Percentiles rank a stretch among this genome's conserved stretches.
Conservation (phyloP, 2,888 invertebrate genomes). For the Andrena bucephala region DNA sequence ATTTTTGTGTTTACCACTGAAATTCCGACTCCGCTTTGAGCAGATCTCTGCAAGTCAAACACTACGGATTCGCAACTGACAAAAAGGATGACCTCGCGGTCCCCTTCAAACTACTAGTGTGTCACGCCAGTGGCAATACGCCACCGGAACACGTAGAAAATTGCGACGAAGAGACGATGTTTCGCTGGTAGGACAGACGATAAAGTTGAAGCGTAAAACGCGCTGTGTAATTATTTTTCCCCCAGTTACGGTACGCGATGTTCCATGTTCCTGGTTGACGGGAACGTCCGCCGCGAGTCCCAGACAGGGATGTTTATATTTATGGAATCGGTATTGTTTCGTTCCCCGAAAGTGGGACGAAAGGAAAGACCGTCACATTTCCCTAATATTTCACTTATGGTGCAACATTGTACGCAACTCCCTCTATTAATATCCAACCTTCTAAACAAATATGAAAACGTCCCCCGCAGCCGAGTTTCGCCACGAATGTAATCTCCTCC, state of each 20-base stretch:
- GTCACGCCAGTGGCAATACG: not conserved
- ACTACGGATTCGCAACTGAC: not conserved
- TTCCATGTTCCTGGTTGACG: not conserved
- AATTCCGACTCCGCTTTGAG: too few species aligned
- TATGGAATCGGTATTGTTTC: not conserved
- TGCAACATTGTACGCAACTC: conserved; percentile 21
- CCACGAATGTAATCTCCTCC: conserved; percentile 65
- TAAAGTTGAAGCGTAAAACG: conserved; percentile 1
- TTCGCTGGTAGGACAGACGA: not conserved
- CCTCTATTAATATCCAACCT: conserved; percentile 61
- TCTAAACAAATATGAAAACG: conserved; percentile 66
- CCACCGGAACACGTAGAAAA: conserved; percentile 10
- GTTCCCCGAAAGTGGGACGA: not conserved
- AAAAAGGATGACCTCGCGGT: not conserved
- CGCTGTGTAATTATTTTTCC: not conserved
- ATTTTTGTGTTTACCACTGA: too few species aligned
- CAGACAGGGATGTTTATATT: not conserved
- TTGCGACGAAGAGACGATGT: not conserved
- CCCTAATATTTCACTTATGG: conserved; percentile 35
- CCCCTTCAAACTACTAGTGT: conserved; percentile 2
- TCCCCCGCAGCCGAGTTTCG: conserved; percentile 49
- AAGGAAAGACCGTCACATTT: conserved; percentile 16
- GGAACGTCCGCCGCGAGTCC: not conserved
- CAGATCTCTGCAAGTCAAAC: not conserved
- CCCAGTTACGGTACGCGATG: too few species aligned